Evolutionary conservation across 2,888 invertebrate species (phyloP), one percentile per base, ranked within the genome.

Genomic region (Gisinianus flammeolus): DNA sequence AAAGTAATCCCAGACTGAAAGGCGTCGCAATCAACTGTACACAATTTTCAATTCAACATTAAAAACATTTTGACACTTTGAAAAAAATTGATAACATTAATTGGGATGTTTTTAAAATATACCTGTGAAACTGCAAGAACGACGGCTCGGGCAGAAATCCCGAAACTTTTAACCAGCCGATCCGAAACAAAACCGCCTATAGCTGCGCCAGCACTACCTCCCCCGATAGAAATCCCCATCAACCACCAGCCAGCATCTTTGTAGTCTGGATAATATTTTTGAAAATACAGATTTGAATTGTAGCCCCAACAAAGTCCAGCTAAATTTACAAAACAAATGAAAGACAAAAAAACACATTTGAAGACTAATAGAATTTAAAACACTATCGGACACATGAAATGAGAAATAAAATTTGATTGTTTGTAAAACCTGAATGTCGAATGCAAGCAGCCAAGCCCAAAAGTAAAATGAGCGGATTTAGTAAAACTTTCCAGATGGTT

Each of bases 291-390:
- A 86, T 95, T 95, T 6, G 95, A 94, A 87, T 95, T 95, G 89
- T 95, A 95, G 0, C 95, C 95, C 88, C 95, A 95, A 80, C 93
- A 93, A 92, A 95, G 94, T 81, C 95, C 95, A 83, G 94, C 93
- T 93, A 88, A 0, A 86, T 85, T 64, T 26, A 71, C 78, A 31
- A 77, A 76, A 76, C 31, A 33, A 64, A 74, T 35, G n/a, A 67
- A 68, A 66, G 64, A 67, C 68, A 33, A 22, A 26, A 54, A 22
- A n/a, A n/a, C n/a, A n/a, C n/a, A n/a, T n/a, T n/a, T n/a, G n/a
- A n/a, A n/a, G n/a, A n/a, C n/a, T n/a, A n/a, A n/a, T n/a, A n/a
- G n/a, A n/a, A n/a, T n/a, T n/a, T n/a, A n/a, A n/a, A n/a, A n/a
- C n/a, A n/a, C n/a, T n/a, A n/a, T n/a, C n/a, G n/a, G n/a, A n/a